Evolutionary conservation across 1,140 invertebrate genomes (phyloP).

Genomic region (Drosophila orosa): DNA sequence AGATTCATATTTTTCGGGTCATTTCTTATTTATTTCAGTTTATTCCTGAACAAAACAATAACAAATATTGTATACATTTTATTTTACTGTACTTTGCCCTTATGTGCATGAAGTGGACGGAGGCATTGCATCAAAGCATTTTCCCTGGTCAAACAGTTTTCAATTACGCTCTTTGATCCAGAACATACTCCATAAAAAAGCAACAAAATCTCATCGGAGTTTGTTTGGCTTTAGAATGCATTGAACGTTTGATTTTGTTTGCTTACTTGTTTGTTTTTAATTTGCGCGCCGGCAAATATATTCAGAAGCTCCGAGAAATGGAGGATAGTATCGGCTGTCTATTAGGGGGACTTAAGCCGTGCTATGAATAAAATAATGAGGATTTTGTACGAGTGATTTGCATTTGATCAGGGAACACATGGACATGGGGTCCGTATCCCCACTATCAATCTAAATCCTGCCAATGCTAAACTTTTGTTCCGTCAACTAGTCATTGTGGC

Average conservation of each 20-base stretch:
- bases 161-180: slow-evolving; percentile 53
- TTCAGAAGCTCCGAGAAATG: slow-evolving; percentile 5
- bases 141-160: slow-evolving; percentile 55
- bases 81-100: slow-evolving; percentile 1
- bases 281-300: slow-evolving; percentile 64
- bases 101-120: slow-evolving; percentile 28
- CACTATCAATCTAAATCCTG: slow-evolving; percentile 28
- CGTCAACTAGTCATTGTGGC: slow-evolving; percentile 13
- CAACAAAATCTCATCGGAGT: slow-evolving; percentile 27
- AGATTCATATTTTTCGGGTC: background rate
- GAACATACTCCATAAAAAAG: slow-evolving; percentile 29
- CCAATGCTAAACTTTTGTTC: slow-evolving; percentile 12
- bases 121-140: slow-evolving; percentile 55
- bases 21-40: background rate
- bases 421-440: slow-evolving; percentile 8
- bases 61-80: background rate
- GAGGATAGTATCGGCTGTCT: slow-evolving; percentile 16
- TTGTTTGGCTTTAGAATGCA: slow-evolving; percentile 37
- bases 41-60: background rate
- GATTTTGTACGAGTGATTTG: slow-evolving; percentile 20
- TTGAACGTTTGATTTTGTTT: slow-evolving; percentile 41
- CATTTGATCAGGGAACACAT: slow-evolving; percentile 2
- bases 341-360: slow-evolving; percentile 30
- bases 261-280: slow-evolving; percentile 71
- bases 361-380: slow-evolving; percentile 47